These are phyloP conservation scores for Otolemur crassicaudatus DNA, from an alignment of 2,797 vertebrate species.

Conservation along the genomic window DNA sequence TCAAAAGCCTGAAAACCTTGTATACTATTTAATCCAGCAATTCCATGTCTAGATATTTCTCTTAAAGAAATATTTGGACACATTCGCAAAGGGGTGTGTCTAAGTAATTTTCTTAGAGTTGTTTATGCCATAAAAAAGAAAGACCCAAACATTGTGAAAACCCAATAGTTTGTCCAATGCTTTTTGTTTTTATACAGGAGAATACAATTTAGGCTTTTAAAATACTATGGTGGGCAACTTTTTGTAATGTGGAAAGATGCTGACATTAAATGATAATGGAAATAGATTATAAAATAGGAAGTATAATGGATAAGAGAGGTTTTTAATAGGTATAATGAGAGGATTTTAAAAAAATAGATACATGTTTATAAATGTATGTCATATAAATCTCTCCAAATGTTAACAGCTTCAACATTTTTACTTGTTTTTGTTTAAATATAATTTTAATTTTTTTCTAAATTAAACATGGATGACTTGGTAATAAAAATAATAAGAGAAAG, in stretches of 20 bases:
- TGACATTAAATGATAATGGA: conserved; percentile 10
- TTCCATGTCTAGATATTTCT: conserved; percentile 35
- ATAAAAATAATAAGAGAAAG: conserved; percentile 31
- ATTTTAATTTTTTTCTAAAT: not conserved
- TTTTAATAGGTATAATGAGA: not conserved
- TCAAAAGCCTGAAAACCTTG: not conserved
- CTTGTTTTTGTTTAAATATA: not conserved
- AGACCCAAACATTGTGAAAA: not conserved
- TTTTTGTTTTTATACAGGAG: conserved; percentile 20
- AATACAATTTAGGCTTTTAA: not conserved
- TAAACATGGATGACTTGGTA: not conserved
- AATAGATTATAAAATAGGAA: not conserved
- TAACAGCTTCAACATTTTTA: not conserved
- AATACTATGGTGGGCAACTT: not conserved
- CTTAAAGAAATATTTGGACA: conserved; percentile 33
- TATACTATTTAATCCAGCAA: not conserved
- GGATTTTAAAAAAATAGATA: not conserved
- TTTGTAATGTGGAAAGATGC: not conserved
- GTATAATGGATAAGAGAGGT: not conserved
- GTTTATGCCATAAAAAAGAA: conserved; percentile 35
- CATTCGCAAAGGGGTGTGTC: not conserved
- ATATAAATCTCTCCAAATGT: not conserved
- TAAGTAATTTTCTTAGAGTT: conserved; percentile 30
- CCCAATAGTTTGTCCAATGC: conserved; percentile 4
- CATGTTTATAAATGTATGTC: not conserved